Conservation (phyloP, 2,797 vertebrate genomes). For the Merluccius polli region DNA sequence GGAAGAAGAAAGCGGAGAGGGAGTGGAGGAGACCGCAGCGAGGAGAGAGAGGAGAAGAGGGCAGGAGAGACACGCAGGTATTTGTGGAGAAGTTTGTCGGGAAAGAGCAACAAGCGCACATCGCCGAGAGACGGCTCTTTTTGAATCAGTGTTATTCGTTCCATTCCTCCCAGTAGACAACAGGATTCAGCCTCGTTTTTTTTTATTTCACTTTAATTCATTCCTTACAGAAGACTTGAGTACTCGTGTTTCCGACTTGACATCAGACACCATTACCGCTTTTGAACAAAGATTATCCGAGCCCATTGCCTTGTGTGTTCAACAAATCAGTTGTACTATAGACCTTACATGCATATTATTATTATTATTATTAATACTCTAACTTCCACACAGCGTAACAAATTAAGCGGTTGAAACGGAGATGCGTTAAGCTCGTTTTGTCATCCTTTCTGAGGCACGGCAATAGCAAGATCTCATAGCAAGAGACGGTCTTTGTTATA, state of each 20-base stretch:
- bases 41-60: neutral
- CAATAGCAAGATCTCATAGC: neutral
- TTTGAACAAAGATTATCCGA: neutral
- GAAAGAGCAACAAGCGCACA: constrained; percentile 78
- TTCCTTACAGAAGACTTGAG: neutral
- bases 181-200: constrained; percentile 63
- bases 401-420: neutral
- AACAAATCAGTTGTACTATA: neutral
- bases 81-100: neutral
- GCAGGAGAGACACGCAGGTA: neutral
- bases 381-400: neutral
- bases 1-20: neutral
- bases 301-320: neutral
- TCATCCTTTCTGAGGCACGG: neutral
- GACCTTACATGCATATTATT: neutral
- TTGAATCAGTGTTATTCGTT: constrained; percentile 82
- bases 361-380: neutral
- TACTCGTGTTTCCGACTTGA: neutral
- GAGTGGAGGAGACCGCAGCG: neutral
- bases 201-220: constrained; percentile 28
- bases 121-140: constrained; percentile 57
- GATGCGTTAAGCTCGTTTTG: neutral
- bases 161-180: constrained; percentile 71
- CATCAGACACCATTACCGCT: neutral
- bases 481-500: neutral